Percentiles rank a stretch among this genome's conserved stretches.
phyloP scores from a whole-genome alignment of 2,113 vertebrate species.

The Hiodon alosoides region DNA sequence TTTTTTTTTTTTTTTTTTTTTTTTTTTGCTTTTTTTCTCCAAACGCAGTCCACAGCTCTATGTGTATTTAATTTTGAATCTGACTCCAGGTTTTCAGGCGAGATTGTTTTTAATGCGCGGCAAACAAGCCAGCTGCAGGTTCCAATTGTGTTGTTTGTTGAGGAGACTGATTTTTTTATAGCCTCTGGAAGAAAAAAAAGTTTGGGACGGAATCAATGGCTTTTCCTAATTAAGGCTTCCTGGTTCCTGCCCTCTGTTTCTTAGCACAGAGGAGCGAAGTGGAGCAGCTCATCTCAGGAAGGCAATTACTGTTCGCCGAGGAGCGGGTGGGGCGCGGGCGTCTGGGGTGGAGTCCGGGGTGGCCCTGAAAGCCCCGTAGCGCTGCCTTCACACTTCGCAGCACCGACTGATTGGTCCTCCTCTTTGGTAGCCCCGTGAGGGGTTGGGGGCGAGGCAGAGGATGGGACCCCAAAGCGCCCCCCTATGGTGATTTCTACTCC shows the following conservation, averaged over 20 bases:
- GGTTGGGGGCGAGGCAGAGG: not conserved
- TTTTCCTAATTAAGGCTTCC: constrained; percentile 7
- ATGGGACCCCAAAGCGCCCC: not conserved
- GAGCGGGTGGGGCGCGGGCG: not conserved
- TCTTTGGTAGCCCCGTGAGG: not conserved
- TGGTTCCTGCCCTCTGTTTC: not conserved
- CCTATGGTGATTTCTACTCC: not conserved
- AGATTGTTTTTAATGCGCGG: not conserved
- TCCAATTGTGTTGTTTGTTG: not conserved
- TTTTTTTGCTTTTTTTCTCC: constrained; percentile 6
- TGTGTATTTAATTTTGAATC: not conserved
- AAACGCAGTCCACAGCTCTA: not conserved
- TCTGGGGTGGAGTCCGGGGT: not conserved
- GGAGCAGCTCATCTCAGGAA: not conserved
- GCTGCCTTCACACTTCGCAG: constrained; percentile 12
- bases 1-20: no score
- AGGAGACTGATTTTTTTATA: not conserved
- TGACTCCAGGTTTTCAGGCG: not conserved
- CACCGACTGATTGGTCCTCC: constrained; percentile 16
- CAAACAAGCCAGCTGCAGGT: constrained; percentile 5
- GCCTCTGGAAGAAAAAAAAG: not conserved
- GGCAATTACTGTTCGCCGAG: constrained; percentile 3
- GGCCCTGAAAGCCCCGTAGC: not conserved
- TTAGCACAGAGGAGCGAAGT: not conserved
- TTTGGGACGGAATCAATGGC: not conserved